Conservation (phyloP, 2,113 vertebrate genomes). For the Anas platyrhynchos region DNA sequence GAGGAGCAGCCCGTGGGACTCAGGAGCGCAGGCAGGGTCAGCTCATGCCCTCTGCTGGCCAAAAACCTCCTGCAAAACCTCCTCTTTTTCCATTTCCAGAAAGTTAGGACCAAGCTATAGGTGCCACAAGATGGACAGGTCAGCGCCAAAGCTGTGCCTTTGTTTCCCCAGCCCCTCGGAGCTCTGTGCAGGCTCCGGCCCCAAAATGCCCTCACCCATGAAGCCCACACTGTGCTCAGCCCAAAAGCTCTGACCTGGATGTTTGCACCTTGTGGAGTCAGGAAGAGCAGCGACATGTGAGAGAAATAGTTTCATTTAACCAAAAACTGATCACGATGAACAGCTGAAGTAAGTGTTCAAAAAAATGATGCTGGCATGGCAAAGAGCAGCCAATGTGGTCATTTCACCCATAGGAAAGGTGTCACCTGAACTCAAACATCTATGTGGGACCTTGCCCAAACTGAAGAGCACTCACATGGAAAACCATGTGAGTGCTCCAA, state of each 20-base stretch:
- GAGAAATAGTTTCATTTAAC: not conserved
- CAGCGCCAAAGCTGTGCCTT: no score
- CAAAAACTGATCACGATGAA: no score
- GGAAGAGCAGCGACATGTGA: not conserved
- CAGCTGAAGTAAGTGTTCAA: not conserved
- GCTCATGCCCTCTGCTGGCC: not conserved
- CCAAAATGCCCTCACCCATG: no score
- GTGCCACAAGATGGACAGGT: not conserved
- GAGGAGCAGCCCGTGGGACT: not conserved
- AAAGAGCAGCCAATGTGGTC: constrained; percentile 28
- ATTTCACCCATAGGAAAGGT: constrained; percentile 23
- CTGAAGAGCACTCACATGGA: constrained; percentile 36
- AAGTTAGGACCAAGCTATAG: not conserved
- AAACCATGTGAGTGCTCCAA: constrained; percentile 42
- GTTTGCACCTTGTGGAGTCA: not conserved
- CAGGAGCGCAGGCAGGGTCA: no score
- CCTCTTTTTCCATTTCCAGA: not conserved
- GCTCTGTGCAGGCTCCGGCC: not conserved
- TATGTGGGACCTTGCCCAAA: constrained; percentile 57
- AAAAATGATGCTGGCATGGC: constrained; percentile 32
- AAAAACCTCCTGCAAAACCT: not conserved
- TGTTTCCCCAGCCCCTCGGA: not conserved
- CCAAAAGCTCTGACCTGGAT: not conserved
- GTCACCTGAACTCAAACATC: constrained; percentile 34
- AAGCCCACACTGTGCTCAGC: not conserved